Conservation (phyloP, 1,140 invertebrate species). For the Drusus annulatus region DNA sequence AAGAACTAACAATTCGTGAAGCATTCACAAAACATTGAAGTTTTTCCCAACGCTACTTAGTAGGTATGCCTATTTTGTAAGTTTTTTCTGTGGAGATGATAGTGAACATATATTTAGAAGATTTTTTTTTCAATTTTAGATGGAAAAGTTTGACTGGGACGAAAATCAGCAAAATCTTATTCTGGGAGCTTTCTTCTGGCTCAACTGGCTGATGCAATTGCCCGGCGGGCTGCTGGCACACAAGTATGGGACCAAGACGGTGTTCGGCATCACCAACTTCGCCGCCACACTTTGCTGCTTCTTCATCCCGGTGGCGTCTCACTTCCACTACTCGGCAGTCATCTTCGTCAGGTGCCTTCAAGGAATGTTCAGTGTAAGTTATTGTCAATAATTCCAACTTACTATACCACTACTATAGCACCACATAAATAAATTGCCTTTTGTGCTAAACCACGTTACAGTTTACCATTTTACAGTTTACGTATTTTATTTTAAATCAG, state of each 20-base stretch:
- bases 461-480: too few relatives aligned
- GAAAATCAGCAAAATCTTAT: slow-evolving; percentile 79
- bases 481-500: too few relatives aligned
- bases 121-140: slow-evolving; percentile 56
- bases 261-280: slow-evolving; percentile 81
- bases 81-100: too few relatives aligned
- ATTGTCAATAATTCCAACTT: background rate
- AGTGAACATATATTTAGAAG: too few relatives aligned
- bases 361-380: slow-evolving; percentile 81
- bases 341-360: slow-evolving; percentile 79
- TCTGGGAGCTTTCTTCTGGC: slow-evolving; percentile 83
- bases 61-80: too few relatives aligned
- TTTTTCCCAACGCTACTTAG: too few relatives aligned
- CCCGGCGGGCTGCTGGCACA: slow-evolving; percentile 82
- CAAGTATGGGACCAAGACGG: slow-evolving; percentile 79
- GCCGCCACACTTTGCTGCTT: slow-evolving; percentile 80
- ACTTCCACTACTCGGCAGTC: slow-evolving; percentile 74
- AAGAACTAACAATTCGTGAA: too few relatives aligned
- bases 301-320: slow-evolving; percentile 77
- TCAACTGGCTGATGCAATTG: slow-evolving; percentile 81
- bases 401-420: too few relatives aligned
- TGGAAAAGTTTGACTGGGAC: slow-evolving; percentile 76
- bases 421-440: too few relatives aligned
- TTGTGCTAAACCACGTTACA: too few relatives aligned
- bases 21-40: too few relatives aligned